Evolutionary conservation across 2,888 invertebrate genomes (phyloP).

Genomic region (Aphelenchoides bicaudatus): DNA sequence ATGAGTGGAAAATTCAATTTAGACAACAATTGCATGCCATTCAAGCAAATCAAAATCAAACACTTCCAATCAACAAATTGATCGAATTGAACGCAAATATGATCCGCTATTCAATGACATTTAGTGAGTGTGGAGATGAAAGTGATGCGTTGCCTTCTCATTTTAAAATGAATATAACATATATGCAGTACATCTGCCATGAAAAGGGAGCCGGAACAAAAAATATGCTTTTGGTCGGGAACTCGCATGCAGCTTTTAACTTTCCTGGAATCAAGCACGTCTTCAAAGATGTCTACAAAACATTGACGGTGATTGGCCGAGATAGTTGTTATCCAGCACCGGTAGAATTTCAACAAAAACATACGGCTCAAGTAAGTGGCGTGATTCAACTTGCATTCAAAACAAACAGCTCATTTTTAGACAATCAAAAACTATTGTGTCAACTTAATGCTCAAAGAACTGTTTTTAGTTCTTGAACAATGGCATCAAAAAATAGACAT

Average conservation of each 20-base stretch:
- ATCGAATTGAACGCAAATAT: neutral
- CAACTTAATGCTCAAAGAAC: conserved; percentile 1
- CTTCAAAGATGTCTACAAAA: neutral
- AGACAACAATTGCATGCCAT: neutral
- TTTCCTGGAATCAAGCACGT: conserved; percentile 7
- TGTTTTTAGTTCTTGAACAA: neutral
- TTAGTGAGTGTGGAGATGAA: conserved; percentile 3
- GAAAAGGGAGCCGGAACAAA: conserved; percentile 1
- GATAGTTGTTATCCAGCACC: conserved; percentile 2
- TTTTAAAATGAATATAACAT: neutral
- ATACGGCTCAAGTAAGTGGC: neutral
- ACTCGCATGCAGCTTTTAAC: conserved; percentile 1
- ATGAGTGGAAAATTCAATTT: neutral
- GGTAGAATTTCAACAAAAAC: neutral
- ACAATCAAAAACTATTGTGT: conserved; percentile 9
- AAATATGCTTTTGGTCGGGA: conserved; percentile 5
- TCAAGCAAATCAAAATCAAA: neutral
- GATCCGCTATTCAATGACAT: neutral
- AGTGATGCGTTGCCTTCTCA: conserved; percentile 6
- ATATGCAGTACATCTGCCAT: conserved; percentile 4
- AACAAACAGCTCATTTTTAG: too few relatives aligned
- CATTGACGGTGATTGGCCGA: neutral
- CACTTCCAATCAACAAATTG: neutral
- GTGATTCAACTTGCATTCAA: neutral
- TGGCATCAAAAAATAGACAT: conserved; percentile 4